phyloP scores from a whole-genome alignment of 2,888 invertebrate species.

The Anaspis maculata region DNA sequence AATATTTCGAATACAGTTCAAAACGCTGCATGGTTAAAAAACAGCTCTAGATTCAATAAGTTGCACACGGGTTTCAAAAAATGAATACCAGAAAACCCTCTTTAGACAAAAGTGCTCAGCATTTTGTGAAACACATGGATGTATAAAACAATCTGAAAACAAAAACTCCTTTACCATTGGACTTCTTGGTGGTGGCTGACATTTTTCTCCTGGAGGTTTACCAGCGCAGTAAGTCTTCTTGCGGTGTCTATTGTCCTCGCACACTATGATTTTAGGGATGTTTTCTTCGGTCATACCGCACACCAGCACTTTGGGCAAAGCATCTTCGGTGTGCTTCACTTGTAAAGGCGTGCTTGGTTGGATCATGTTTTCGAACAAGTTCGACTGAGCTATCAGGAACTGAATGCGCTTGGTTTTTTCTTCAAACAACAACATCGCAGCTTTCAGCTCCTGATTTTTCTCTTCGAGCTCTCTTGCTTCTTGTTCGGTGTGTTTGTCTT shows the following conservation, averaged over 20 bases:
- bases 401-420: conserved; percentile 52
- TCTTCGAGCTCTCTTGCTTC: conserved; percentile 50
- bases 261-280: conserved; percentile 49
- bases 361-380: conserved; percentile 35
- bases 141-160: too few species aligned
- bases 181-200: too few species aligned
- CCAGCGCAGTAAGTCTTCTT: too few species aligned
- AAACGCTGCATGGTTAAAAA: too few species aligned
- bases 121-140: too few species aligned
- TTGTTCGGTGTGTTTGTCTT: conserved; percentile 48
- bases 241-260: conserved; percentile 43
- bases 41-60: too few species aligned
- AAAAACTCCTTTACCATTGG: conserved; percentile 8
- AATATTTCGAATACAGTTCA: too few species aligned
- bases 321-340: conserved; percentile 29
- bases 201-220: too few species aligned
- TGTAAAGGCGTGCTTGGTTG: conserved; percentile 23
- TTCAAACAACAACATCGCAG: conserved; percentile 55
- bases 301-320: conserved; percentile 47
- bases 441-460: conserved; percentile 49
- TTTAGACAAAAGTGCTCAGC: too few species aligned
- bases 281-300: conserved; percentile 46
- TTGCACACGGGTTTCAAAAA: too few species aligned
- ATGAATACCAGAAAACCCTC: too few species aligned
- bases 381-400: conserved; percentile 44